Percentiles rank a stretch among this genome's conserved stretches.
These are phyloP conservation scores for Rugalucina vietnamica DNA, from an alignment of 2,888 invertebrate species.

Conservation along the genomic window DNA sequence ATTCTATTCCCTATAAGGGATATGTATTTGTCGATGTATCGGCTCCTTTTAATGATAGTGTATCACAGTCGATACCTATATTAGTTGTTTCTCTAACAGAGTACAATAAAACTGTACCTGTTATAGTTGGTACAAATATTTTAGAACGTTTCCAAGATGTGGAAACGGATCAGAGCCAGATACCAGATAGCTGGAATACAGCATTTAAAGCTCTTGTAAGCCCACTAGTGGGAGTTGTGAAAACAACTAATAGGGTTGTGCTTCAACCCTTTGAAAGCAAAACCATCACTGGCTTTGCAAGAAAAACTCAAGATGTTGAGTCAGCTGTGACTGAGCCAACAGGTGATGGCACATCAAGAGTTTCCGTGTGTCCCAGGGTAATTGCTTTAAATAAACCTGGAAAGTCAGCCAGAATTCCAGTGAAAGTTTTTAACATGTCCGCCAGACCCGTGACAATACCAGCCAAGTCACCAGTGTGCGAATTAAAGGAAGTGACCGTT, in stretches of 20 bases:
- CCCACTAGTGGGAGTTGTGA: constrained; percentile 10
- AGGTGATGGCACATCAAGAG: too few species aligned
- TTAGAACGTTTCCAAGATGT: background rate
- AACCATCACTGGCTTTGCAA: constrained; percentile 24
- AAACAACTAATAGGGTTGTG: constrained; percentile 13
- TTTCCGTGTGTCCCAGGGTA: too few species aligned
- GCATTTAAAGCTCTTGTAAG: background rate
- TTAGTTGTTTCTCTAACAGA: constrained; percentile 17
- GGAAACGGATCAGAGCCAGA: background rate
- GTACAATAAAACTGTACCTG: background rate
- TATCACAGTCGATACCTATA: background rate
- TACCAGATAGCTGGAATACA: constrained; percentile 1
- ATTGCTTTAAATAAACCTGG: too few species aligned
- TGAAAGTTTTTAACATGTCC: too few species aligned
- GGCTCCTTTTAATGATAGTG: background rate
- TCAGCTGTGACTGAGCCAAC: constrained; percentile 22
- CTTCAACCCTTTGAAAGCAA: too few species aligned
- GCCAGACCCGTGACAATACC: constrained; percentile 5
- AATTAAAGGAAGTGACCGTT: too few species aligned
- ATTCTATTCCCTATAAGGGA: constrained; percentile 13
- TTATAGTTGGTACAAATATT: constrained; percentile 17
- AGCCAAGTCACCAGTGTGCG: constrained; percentile 20
- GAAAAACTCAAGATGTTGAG: constrained; percentile 14
- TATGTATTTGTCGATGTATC: background rate
- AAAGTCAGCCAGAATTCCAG: too few species aligned